Evolutionary conservation across 2,113 vertebrate species (phyloP).

Genomic region (Zeus faber): DNA sequence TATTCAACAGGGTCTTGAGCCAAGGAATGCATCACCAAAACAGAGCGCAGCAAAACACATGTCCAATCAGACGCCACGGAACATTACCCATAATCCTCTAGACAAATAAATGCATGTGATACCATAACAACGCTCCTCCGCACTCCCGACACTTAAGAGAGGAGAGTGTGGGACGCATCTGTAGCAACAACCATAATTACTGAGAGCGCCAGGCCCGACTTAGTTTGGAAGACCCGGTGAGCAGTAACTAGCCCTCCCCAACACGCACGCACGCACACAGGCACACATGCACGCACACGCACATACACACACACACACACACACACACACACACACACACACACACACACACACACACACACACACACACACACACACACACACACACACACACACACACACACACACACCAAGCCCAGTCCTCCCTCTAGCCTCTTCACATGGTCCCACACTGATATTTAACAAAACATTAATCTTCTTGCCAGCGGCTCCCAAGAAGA

Average conservation of each 20-base stretch:
- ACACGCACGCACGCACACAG: constrained; percentile 52
- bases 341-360: not conserved
- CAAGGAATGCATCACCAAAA: constrained; percentile 55
- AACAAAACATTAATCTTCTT: constrained; percentile 99
- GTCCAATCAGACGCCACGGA: constrained; percentile 59
- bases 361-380: not conserved
- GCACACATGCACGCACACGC: constrained; percentile 78
- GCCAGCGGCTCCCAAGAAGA: constrained; percentile 97
- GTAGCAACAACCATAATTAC: constrained; percentile 80
- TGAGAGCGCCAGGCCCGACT: constrained; percentile 78
- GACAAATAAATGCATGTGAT: constrained; percentile 65
- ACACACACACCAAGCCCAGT: not conserved
- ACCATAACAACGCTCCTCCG: constrained; percentile 61
- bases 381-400: constrained; percentile 1
- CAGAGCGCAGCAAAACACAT: constrained; percentile 49
- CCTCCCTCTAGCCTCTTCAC: constrained; percentile 68
- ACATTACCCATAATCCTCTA: constrained; percentile 67
- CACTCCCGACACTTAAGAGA: constrained; percentile 52
- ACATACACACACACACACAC: not conserved
- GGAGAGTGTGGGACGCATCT: constrained; percentile 67
- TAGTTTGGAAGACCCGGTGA: constrained; percentile 91
- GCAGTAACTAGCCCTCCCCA: constrained; percentile 26
- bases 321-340: not conserved
- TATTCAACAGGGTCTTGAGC: constrained; percentile 36
- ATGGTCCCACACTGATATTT: constrained; percentile 98